Evolutionary conservation across 1,140 invertebrate species (phyloP), one percentile per base, ranked within the genome.

Genomic region (Drosophila quadrilineata): DNA sequence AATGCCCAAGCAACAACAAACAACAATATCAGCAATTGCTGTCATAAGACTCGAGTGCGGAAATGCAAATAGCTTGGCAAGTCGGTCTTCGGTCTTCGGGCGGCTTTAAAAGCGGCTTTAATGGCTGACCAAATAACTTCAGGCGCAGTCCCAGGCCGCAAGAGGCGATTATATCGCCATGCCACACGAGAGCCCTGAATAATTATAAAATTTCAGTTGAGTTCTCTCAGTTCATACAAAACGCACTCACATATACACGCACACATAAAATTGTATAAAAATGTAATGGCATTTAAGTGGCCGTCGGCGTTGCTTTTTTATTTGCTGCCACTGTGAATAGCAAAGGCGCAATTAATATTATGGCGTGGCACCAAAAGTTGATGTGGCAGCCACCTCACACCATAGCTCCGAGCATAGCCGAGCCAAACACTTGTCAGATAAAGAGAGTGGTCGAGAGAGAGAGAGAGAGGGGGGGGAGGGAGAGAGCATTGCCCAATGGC

Each of bases 281-380:
- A 64, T 85, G 68, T 82, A 84, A 84, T 84, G 79, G 79, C 75
- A 86, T 85, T 84, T 84, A 84, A 84, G 79, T 84, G 79, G 79
- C 79, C 71, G 43, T 41, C 60, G 71, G 75, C 75, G 28, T 59
- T 57, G 28, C 16, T 28, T 22, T 46, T 40, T 50, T 54, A 57
- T 76, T 48, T 67, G 69, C 50, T 49, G 36, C 38, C n/a, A n/a
- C n/a, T 50, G 46, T 26, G 33, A 36, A 48, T 45, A 65, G 65
- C 66, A 57, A 54, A 63, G 50, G 60, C 79, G 62, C 79, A 84
- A 84, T 84, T 84, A 84, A 84, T 84, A 86, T 84, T 84, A 84
- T 84, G 75, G 79, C 79, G 71, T 84, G 79, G 74, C 71, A 73
- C 45, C 75, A 76, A 68, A 84, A 85, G 65, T 84, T 85, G 79